These are phyloP conservation scores for Drosophila leontia DNA, from an alignment of 1,140 invertebrate genomes.

Conservation along the genomic window DNA sequence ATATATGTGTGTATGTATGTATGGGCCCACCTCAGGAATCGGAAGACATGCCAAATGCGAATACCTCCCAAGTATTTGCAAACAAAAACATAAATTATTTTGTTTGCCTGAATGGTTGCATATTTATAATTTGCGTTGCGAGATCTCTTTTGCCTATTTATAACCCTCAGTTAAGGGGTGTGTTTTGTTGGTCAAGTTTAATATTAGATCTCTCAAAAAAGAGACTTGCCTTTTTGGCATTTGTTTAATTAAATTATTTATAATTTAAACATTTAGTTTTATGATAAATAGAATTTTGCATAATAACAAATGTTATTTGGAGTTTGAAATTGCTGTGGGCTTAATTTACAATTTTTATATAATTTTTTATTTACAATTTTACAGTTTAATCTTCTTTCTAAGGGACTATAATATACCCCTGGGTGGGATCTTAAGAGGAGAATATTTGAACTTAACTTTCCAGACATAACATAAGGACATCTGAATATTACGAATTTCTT, in stretches of 20 bases:
- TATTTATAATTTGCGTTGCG: constrained; percentile 57
- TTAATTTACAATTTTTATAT: too few species aligned
- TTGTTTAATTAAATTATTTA: not conserved
- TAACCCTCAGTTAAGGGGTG: constrained; percentile 25
- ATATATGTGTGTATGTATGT: not conserved
- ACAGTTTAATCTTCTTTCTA: not conserved
- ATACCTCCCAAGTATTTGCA: constrained; percentile 76
- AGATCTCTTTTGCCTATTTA: constrained; percentile 27
- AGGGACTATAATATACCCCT: not conserved
- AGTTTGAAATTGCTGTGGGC: not conserved
- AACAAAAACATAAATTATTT: constrained; percentile 81
- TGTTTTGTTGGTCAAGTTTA: constrained; percentile 51
- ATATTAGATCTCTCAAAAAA: constrained; percentile 33
- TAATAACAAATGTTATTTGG: not conserved
- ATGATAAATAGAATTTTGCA: not conserved
- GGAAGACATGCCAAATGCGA: constrained; percentile 63
- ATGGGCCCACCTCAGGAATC: constrained; percentile 41
- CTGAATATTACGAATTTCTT: not conserved
- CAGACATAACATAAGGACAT: not conserved
- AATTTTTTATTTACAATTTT: not conserved
- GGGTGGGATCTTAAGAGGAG: not conserved
- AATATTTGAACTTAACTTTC: not conserved
- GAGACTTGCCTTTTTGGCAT: not conserved
- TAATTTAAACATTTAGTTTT: not conserved
- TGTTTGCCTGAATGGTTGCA: constrained; percentile 51